phyloP scores from a whole-genome alignment of 1,140 invertebrate genomes.

The Maconellicoccus hirsutus region DNA sequence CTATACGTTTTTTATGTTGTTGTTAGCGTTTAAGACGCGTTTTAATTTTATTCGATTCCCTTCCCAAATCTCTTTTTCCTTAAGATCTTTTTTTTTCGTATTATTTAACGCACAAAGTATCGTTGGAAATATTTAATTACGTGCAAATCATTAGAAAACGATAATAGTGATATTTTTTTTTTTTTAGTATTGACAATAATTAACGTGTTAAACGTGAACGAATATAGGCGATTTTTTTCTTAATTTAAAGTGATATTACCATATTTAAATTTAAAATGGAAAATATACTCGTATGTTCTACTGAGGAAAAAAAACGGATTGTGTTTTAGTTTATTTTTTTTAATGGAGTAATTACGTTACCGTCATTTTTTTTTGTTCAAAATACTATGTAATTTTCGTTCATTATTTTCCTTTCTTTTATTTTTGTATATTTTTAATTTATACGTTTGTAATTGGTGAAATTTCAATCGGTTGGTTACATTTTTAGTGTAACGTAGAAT shows the following conservation, averaged over 20 bases:
- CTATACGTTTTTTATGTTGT: too few species aligned
- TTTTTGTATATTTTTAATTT: conserved; percentile 10
- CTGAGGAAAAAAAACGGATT: not conserved
- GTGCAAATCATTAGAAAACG: not conserved
- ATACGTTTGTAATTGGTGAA: not conserved
- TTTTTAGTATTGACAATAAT: conserved; percentile 5
- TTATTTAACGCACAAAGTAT: not conserved
- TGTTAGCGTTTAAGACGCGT: too few species aligned
- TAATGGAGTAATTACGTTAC: conserved; percentile 4
- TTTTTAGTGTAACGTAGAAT: not conserved
- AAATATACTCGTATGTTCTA: too few species aligned
- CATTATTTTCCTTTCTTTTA: not conserved
- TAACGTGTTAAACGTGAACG: not conserved
- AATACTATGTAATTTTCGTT: not conserved
- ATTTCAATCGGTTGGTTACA: not conserved
- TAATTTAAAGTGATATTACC: not conserved
- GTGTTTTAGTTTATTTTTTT: not conserved
- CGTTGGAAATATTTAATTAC: not conserved
- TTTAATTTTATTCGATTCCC: too few species aligned
- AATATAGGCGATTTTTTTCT: not conserved
- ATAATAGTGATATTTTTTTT: not conserved
- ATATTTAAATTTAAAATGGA: not conserved
- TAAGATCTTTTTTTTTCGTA: too few species aligned
- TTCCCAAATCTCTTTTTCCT: too few species aligned
- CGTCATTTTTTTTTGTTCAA: not conserved